Base-by-base conservation (phyloP, 1,140 invertebrate genomes). In the Phthorimaea operculella region DNA sequence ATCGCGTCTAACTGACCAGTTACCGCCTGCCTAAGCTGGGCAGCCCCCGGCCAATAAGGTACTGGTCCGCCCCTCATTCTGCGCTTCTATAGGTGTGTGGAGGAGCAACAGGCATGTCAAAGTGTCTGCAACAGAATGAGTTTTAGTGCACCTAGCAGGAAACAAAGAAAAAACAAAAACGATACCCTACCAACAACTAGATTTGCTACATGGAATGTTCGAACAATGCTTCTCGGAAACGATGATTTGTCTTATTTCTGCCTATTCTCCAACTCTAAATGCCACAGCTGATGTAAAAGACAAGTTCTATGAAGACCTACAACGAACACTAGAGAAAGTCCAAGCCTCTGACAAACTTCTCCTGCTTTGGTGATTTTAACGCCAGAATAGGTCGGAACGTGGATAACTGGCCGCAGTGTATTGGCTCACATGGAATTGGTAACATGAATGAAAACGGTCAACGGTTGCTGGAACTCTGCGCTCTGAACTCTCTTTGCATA, bases 41-140 rank as follows among this genome's bases (percentile, higher is more conserved):
- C 55, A 63, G 55, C 58, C 58, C 58, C 56, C 53, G 34, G 60
- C 16, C 60, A 57, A 33, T 62, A 62, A 58, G 60, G 56, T 62
- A 58, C 57, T 53, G 51, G 39, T 56, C 55, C 56, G 56, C 17
- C 52, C 49, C 49, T 17, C 49, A 33, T 16, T 9, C 9, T 51
- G 49, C 12, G 49, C 49, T 51, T 15, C 49, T 51, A n/a, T 33
- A 33, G 49, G 49, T 51, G 49, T 51, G 28, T 51, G 49, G 18
- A 51, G 49, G 18, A 51, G 49, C 49, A 51, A 6, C 49, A n/a
- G 49, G 18, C 8, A 17, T 7, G 28, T 51, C 49, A 51, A 9
- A 51, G 7, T 17, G 8, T 7, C 21, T 51, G 49, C 1, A 33
- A 33, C n/a, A 33, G 9, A 9, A 16, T 33, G 49, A 28, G 49